These are phyloP conservation scores for Diplolepis rosae DNA, from an alignment of 2,888 invertebrate species.

Conservation along the genomic window DNA sequence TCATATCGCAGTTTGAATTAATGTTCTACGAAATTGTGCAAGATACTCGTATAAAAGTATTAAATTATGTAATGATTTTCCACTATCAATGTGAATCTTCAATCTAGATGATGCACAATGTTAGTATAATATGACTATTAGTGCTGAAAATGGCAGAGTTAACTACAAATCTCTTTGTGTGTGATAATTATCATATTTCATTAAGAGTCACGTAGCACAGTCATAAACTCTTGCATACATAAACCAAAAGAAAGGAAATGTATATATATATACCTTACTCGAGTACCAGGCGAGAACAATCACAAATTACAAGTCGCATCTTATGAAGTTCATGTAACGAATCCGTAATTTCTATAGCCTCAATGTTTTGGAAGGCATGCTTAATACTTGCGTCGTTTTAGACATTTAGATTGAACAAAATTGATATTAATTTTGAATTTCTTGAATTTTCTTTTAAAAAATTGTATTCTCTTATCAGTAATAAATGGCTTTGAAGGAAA, in stretches of 20 bases:
- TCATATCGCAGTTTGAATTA: too few relatives aligned
- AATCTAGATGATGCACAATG: neutral
- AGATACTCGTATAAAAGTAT: too few relatives aligned
- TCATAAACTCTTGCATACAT: neutral
- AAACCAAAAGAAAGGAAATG: neutral
- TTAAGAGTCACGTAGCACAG: constrained; percentile 14
- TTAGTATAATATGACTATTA: neutral
- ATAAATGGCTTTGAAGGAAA: neutral
- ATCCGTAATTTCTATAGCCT: neutral
- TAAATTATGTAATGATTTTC: too few relatives aligned
- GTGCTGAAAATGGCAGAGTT: constrained; percentile 1
- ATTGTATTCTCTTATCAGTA: neutral
- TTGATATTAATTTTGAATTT: neutral
- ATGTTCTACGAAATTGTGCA: too few relatives aligned
- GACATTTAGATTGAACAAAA: too few relatives aligned
- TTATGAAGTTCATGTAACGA: neutral
- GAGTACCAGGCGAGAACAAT: neutral
- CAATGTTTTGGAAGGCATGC: neutral
- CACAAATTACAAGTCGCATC: neutral
- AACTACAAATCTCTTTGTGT: neutral
- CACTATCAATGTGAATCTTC: neutral
- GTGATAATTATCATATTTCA: constrained; percentile 20
- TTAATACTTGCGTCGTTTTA: neutral
- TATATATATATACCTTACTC: neutral
- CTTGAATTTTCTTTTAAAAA: neutral